Percentiles rank a stretch among this genome's conserved stretches.
These are phyloP conservation scores for Calcarius lapponicus DNA, from an alignment of 2,797 vertebrate species.

Conservation along the genomic window DNA sequence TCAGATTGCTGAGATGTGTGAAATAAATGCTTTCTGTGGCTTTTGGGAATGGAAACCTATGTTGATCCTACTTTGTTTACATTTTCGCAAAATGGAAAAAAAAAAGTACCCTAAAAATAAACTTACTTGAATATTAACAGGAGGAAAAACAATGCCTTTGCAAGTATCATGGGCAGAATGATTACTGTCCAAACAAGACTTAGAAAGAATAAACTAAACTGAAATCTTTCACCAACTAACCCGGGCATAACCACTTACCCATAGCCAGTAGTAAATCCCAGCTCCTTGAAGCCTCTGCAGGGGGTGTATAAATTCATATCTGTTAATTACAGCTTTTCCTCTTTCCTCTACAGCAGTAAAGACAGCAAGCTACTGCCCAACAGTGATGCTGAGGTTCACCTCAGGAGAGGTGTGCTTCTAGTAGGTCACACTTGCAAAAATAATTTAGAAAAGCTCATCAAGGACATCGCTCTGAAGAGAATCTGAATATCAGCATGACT, in stretches of 20 bases:
- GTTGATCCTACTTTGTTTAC: not conserved
- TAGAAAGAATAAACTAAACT: not conserved
- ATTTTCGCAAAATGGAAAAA: not conserved
- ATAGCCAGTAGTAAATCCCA: not conserved
- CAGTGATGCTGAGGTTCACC: not conserved
- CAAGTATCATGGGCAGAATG: not conserved
- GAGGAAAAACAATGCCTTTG: not conserved
- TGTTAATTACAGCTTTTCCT: not conserved
- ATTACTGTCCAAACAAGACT: not conserved
- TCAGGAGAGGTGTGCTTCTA: not conserved
- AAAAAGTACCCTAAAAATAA: not conserved
- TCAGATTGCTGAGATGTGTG: not conserved
- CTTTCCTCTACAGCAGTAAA: not conserved
- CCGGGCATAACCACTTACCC: fast-evolving
- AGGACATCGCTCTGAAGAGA: not conserved
- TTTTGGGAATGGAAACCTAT: not conserved
- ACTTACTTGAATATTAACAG: not conserved
- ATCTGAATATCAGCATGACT: not conserved
- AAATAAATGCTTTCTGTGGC: not conserved
- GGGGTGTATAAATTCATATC: not conserved
- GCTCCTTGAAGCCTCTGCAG: not conserved
- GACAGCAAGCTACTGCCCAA: not conserved
- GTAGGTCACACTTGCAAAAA: not conserved
- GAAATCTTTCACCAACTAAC: not conserved
- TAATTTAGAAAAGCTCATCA: not conserved